Evolutionary conservation across 2,888 invertebrate genomes (phyloP).

Genomic region (Machimus atricapillus): DNA sequence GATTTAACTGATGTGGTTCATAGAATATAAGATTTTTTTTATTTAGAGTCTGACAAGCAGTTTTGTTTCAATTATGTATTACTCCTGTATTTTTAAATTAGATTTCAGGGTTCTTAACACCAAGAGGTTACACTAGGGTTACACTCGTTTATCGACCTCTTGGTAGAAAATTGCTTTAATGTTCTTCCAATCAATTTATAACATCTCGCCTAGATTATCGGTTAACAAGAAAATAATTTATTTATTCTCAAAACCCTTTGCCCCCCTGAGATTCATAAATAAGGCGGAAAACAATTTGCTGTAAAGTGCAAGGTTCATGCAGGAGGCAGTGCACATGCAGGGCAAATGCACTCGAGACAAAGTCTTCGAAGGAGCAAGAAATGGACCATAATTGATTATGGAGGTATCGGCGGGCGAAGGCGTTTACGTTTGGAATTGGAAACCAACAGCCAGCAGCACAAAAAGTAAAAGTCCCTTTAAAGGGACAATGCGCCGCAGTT

Average conservation of each 20-base stretch:
- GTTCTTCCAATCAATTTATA: background rate
- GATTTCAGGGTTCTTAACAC: background rate
- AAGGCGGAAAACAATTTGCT: background rate
- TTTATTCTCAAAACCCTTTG: background rate
- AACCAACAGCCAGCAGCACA: background rate
- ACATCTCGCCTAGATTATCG: background rate
- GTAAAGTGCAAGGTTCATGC: background rate
- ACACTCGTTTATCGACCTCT: background rate
- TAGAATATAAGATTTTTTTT: background rate
- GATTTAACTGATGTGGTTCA: background rate
- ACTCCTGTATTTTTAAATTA: background rate
- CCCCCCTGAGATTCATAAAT: background rate
- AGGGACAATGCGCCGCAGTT: conserved; percentile 18
- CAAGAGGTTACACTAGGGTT: background rate
- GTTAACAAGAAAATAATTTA: background rate
- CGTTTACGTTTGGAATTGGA: conserved; percentile 1
- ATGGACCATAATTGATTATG: background rate
- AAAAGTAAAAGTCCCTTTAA: background rate
- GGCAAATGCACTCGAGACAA: background rate
- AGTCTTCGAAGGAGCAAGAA: background rate
- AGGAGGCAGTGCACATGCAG: background rate
- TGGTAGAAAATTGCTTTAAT: background rate
- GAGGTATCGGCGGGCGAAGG: conserved; percentile 4
- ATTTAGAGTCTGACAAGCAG: background rate
- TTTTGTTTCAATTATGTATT: background rate